Conservation (phyloP, 1,140 invertebrate species). For the Zaprionus inermis region DNA sequence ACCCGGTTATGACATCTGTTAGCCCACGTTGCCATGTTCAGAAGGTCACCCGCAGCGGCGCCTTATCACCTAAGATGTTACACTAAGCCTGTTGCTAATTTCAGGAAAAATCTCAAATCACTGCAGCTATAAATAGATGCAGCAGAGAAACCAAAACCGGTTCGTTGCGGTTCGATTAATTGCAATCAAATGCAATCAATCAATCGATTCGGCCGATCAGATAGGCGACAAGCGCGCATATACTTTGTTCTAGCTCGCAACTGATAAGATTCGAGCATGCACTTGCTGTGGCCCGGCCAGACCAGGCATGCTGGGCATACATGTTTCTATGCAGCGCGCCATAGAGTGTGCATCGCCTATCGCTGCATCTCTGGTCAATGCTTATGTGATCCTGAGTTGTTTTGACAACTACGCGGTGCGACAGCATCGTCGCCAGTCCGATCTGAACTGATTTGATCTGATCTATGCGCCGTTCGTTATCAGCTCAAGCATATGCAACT, state of each 20-base stretch:
- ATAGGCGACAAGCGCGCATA: conserved; percentile 13
- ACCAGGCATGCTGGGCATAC: conserved; percentile 20
- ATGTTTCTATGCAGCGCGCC: conserved; percentile 33
- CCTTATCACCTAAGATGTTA: conserved; percentile 33
- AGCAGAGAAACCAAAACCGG: not conserved
- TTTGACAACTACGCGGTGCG: conserved; percentile 12
- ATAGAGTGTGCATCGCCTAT: not conserved
- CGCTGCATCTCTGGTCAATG: conserved; percentile 37
- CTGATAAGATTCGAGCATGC: conserved; percentile 4
- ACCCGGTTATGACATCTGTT: conserved; percentile 33
- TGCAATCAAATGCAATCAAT: conserved; percentile 17
- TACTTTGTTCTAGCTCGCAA: conserved; percentile 3
- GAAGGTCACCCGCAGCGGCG: conserved; percentile 37
- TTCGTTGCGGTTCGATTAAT: conserved; percentile 10
- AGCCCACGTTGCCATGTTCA: not conserved
- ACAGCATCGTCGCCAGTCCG: conserved; percentile 23
- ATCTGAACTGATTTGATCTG: conserved; percentile 3
- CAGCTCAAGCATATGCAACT: conserved; percentile 15
- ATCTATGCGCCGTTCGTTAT: conserved; percentile 26
- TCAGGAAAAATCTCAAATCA: not conserved
- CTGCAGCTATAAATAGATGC: conserved; percentile 39
- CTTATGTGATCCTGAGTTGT: conserved; percentile 27
- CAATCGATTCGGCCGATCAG: conserved; percentile 19
- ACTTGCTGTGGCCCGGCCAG: not conserved
- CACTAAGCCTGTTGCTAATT: conserved; percentile 33